These are phyloP conservation scores for Chromoteleia sp. DNA, from an alignment of 2,888 invertebrate genomes.

Conservation along the genomic window DNA sequence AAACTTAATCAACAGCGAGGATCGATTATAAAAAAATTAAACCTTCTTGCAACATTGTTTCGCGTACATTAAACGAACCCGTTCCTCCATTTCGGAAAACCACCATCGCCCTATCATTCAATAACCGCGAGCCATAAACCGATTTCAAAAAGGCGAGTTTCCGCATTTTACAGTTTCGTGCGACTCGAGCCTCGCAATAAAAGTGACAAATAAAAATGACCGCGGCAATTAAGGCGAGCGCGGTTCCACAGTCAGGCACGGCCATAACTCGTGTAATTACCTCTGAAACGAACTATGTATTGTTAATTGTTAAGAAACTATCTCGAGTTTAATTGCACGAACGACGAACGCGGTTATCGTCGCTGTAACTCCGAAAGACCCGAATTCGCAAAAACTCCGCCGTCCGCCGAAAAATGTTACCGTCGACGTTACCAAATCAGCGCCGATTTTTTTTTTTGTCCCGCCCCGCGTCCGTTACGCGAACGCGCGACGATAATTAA, in stretches of 20 bases:
- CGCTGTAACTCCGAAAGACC: too few relatives aligned
- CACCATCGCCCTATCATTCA: slow-evolving; percentile 2
- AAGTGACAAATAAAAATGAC: slow-evolving; percentile 33
- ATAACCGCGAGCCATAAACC: slow-evolving; percentile 11
- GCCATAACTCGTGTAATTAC: slow-evolving; percentile 37
- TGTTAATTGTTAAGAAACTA: slow-evolving; percentile 36
- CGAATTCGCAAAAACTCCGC: too few relatives aligned
- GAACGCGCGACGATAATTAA: too few relatives aligned
- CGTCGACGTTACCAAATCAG: too few relatives aligned
- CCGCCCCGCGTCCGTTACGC: too few relatives aligned
- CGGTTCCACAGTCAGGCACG: slow-evolving; percentile 8
- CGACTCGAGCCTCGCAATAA: slow-evolving; percentile 9
- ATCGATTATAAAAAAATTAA: too few relatives aligned
- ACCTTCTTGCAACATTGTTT: not conserved
- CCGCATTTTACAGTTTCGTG: slow-evolving; percentile 8
- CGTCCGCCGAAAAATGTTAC: too few relatives aligned
- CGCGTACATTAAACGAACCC: not conserved
- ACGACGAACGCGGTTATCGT: not conserved
- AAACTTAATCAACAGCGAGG: too few relatives aligned
- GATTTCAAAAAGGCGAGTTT: slow-evolving; percentile 15
- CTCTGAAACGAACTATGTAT: slow-evolving; percentile 38
- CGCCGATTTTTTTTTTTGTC: too few relatives aligned
- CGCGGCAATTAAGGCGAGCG: slow-evolving; percentile 38
- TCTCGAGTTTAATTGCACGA: slow-evolving; percentile 13
- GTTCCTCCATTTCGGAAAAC: not conserved